Percentiles rank a stretch among this genome's conserved stretches.
Evolutionary conservation across 2,113 vertebrate species (phyloP).

Genomic region (Patagioenas fasciata): DNA sequence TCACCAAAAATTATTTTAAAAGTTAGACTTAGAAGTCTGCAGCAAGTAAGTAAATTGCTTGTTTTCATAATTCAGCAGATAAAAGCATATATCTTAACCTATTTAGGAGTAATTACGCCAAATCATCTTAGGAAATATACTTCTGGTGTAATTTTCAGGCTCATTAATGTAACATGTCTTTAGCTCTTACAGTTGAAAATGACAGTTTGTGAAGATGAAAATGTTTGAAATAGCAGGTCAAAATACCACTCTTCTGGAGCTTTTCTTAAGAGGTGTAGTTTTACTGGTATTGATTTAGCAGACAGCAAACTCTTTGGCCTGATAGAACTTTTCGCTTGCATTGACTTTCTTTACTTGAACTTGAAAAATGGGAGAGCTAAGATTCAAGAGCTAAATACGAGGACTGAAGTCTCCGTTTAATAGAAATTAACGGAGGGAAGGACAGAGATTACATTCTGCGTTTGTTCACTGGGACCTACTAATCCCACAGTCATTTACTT

Average conservation of each 20-base stretch:
- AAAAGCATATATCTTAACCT: neutral
- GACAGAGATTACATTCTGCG: neutral
- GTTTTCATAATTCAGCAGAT: neutral
- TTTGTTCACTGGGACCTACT: slow-evolving; percentile 45
- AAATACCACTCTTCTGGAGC: neutral
- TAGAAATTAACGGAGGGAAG: neutral
- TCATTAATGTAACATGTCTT: neutral
- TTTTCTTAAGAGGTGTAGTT: neutral
- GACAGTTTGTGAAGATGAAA: neutral
- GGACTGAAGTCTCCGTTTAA: neutral
- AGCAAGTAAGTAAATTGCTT: neutral
- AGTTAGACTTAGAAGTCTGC: neutral
- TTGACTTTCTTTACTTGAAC: neutral
- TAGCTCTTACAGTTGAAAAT: neutral
- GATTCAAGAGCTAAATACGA: neutral
- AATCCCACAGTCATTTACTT: slow-evolving; percentile 54
- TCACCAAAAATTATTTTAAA: neutral
- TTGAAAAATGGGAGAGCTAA: neutral
- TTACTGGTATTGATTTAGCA: neutral
- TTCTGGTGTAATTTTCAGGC: neutral
- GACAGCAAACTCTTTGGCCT: neutral
- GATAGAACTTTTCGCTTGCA: neutral
- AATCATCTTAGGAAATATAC: neutral
- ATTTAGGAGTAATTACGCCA: neutral
- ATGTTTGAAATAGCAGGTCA: neutral